Conservation (phyloP, 2,113 vertebrate genomes). For the Psettodes erumei region DNA sequence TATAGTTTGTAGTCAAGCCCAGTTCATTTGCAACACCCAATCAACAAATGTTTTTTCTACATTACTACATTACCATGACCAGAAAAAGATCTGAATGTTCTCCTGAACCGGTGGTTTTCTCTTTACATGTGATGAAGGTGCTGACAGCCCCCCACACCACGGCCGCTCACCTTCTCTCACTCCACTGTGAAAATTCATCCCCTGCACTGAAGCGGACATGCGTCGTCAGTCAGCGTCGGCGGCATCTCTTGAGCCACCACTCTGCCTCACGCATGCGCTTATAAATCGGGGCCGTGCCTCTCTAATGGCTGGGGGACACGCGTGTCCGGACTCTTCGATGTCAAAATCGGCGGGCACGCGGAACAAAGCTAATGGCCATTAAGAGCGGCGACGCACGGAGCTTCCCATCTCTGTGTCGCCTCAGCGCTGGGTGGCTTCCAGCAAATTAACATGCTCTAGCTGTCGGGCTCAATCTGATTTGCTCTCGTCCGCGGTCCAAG, state of each 20-base stretch:
- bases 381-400: conserved; percentile 49
- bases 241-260: conserved; percentile 12
- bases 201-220: neutral
- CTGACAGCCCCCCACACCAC: too few species aligned
- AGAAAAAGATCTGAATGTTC: neutral
- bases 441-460: conserved; percentile 66
- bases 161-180: neutral
- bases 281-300: conserved; percentile 8
- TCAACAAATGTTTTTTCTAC: neutral
- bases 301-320: conserved; percentile 5
- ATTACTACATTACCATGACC: too few species aligned
- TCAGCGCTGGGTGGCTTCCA: conserved; percentile 62
- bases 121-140: neutral
- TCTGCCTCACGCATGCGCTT: conserved; percentile 1
- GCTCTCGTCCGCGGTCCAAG: conserved; percentile 36
- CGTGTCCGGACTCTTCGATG: conserved; percentile 35
- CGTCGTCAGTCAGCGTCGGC: neutral
- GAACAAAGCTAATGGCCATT: conserved; percentile 53
- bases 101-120: neutral
- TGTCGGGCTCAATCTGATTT: conserved; percentile 55
- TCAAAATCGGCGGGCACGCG: conserved; percentile 35
- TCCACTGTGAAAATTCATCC: neutral
- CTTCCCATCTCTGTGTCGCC: conserved; percentile 62
- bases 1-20: too few species aligned
- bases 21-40: conserved; percentile 15